phyloP scores from a whole-genome alignment of 2,888 invertebrate genomes.

The Tetragonisca angustula region DNA sequence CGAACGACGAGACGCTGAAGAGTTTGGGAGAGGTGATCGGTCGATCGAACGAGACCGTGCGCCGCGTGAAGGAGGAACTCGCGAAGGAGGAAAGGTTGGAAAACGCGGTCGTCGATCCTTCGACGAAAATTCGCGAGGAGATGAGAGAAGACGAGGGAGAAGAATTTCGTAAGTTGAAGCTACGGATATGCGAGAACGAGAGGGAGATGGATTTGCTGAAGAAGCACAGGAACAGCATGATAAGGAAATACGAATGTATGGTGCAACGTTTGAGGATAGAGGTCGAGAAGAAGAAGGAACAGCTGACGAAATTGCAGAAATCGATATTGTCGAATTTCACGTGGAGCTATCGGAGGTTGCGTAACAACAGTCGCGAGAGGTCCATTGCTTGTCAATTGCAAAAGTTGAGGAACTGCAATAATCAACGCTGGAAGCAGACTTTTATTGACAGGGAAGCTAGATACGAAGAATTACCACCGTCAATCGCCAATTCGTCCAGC shows the following conservation, averaged over 20 bases:
- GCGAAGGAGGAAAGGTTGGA: slow-evolving; percentile 64
- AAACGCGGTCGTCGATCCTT: slow-evolving; percentile 69
- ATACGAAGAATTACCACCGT: background rate
- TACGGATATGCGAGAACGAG: slow-evolving; percentile 70
- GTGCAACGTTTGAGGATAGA: slow-evolving; percentile 71
- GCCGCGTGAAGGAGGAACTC: slow-evolving; percentile 62
- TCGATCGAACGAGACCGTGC: slow-evolving; percentile 59
- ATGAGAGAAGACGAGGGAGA: slow-evolving; percentile 62
- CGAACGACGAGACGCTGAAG: slow-evolving; percentile 68
- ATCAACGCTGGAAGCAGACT: background rate
- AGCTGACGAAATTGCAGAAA: slow-evolving; percentile 12
- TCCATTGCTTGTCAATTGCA: background rate
- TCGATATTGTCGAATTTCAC: background rate
- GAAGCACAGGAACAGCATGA: slow-evolving; percentile 71
- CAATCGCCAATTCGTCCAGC: background rate
- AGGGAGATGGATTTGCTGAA: slow-evolving; percentile 71
- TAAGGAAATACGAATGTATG: slow-evolving; percentile 73
- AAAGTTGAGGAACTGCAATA: background rate
- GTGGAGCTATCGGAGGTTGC: background rate
- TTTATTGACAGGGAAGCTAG: background rate
- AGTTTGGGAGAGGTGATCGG: slow-evolving; percentile 68
- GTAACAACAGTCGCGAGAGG: background rate
- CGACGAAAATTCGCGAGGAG: slow-evolving; percentile 40
- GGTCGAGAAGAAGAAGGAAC: slow-evolving; percentile 51
- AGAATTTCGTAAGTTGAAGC: slow-evolving; percentile 70